phyloP scores from a whole-genome alignment of 2,113 vertebrate genomes.

The Stegastes partitus region DNA sequence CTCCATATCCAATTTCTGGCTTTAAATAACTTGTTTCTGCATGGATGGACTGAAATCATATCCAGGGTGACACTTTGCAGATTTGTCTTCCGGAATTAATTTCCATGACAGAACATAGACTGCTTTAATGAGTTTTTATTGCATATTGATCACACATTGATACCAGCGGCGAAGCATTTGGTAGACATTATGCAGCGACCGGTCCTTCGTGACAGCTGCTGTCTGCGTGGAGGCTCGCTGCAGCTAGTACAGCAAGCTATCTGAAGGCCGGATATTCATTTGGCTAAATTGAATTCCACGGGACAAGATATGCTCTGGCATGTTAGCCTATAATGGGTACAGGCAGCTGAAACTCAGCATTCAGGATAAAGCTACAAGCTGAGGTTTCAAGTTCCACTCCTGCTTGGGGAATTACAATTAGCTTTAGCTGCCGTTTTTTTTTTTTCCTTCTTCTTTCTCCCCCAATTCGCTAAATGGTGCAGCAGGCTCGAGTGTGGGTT shows the following conservation, averaged over 20 bases:
- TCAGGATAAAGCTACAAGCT: constrained; percentile 53
- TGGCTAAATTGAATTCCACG: constrained; percentile 64
- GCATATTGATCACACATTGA: constrained; percentile 84
- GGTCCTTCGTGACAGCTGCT: constrained; percentile 68
- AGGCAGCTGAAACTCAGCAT: constrained; percentile 71
- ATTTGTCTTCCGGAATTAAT: constrained; percentile 83
- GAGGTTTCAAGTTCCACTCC: constrained; percentile 51
- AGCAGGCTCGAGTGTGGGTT: constrained; percentile 8
- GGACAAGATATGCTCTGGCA: constrained; percentile 62
- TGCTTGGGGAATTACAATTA: constrained; percentile 56
- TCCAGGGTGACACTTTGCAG: constrained; percentile 77
- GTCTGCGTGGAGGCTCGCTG: constrained; percentile 52
- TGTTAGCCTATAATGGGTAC: constrained; percentile 71
- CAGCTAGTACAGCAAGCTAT: constrained; percentile 48
- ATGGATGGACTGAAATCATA: constrained; percentile 78
- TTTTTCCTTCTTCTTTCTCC: not conserved
- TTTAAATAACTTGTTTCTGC: constrained; percentile 84
- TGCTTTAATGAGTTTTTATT: constrained; percentile 85
- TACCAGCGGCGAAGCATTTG: constrained; percentile 65
- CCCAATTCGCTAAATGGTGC: constrained; percentile 1
- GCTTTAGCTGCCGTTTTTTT: constrained; percentile 12
- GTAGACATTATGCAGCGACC: constrained; percentile 67
- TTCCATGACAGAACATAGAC: constrained; percentile 77
- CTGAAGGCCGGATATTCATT: constrained; percentile 59
- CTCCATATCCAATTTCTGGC: constrained; percentile 73